These are phyloP conservation scores for Calameuta pallipes DNA, from an alignment of 2,888 invertebrate species.

Conservation along the genomic window DNA sequence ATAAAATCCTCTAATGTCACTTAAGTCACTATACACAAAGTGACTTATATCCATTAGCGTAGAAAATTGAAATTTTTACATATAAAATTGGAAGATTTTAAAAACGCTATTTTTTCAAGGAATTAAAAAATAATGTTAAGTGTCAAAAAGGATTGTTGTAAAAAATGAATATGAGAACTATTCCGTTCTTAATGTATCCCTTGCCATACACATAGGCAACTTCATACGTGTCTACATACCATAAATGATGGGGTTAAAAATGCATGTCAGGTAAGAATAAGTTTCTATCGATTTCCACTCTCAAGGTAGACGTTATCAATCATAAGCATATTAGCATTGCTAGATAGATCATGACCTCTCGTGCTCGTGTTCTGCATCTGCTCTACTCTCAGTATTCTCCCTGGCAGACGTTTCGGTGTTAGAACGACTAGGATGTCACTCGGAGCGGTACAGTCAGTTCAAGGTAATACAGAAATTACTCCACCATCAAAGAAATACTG, in stretches of 20 bases:
- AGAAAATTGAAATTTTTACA: neutral
- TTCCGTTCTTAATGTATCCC: neutral
- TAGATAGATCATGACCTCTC: conserved; percentile 14
- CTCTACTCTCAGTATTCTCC: neutral
- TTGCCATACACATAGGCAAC: neutral
- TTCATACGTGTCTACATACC: neutral
- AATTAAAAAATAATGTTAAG: neutral
- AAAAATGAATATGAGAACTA: neutral
- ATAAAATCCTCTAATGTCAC: conserved; percentile 20
- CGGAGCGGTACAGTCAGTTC: neutral
- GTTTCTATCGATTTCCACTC: conserved; percentile 14
- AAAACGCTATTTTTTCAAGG: neutral
- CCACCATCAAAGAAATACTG: neutral
- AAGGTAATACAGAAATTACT: neutral
- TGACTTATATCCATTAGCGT: neutral
- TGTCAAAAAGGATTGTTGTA: neutral
- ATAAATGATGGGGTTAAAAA: conserved; percentile 11
- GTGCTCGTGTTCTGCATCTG: conserved; percentile 1
- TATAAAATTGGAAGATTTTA: neutral
- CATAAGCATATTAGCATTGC: conserved; percentile 22
- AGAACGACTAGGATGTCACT: neutral
- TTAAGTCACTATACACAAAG: conserved; percentile 4
- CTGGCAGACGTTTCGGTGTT: neutral
- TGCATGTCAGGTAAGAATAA: conserved; percentile 13
- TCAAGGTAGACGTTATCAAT: conserved; percentile 17